Evolutionary conservation across 2,113 vertebrate genomes (phyloP).

Genomic region (Pyrgilauda ruficollis): DNA sequence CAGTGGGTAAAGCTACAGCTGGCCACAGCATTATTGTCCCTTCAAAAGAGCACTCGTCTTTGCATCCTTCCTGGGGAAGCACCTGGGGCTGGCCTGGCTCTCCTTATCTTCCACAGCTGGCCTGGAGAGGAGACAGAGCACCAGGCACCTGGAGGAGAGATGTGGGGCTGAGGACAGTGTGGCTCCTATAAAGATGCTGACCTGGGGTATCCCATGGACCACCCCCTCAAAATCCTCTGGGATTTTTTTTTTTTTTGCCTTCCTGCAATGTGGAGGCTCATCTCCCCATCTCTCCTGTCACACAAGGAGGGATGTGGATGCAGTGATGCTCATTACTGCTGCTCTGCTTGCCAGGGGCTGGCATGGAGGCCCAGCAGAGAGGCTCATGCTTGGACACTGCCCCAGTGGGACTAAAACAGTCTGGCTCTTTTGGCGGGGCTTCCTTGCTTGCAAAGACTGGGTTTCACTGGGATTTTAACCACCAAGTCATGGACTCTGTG

Average conservation of each 20-base stretch:
- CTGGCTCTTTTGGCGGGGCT: not conserved
- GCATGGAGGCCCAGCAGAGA: not conserved
- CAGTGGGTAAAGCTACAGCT: not conserved
- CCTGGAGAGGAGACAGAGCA: not conserved
- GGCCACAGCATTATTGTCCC: not conserved
- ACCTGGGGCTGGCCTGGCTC: not conserved
- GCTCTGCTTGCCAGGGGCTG: not conserved
- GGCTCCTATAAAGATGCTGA: not conserved
- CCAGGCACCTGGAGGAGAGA: not conserved
- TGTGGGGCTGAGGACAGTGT: accelerated
- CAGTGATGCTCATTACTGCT: not conserved
- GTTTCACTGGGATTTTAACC: not conserved
- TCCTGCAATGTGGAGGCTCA: not conserved
- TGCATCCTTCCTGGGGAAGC: not conserved
- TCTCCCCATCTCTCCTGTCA: not conserved
- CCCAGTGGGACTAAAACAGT: not conserved
- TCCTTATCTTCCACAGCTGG: not conserved
- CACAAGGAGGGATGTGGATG: not conserved
- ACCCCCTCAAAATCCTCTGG: not conserved
- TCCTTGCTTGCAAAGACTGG: not conserved
- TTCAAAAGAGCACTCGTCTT: not conserved
- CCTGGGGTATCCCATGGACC: not conserved
- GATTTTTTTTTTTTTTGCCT: not conserved
- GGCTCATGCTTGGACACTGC: not conserved
- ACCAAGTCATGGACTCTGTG: not conserved